Base-by-base conservation (phyloP, 2,113 vertebrate species). In the Cinclus cinclus region DNA sequence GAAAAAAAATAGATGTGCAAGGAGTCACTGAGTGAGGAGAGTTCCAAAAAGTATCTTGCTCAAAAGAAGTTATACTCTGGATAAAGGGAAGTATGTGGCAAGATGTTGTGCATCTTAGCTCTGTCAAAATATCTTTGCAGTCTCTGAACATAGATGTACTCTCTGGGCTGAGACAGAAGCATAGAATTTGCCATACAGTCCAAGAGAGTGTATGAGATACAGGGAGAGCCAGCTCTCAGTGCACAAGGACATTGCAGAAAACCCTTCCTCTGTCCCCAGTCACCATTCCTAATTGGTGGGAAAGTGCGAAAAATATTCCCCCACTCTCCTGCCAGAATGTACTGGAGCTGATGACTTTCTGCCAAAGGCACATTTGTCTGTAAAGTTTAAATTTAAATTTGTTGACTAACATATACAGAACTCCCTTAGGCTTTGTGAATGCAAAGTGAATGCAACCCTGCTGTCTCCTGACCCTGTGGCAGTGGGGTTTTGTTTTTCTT, bases 371-470 rank as follows among this genome's bases (percentile, higher is more conserved):
- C 37, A 33, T 60, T 92, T 90, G 82, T 60, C 78, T 88, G 79
- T 27, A 47, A 74, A 90, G 64, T 88, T 94, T 76, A 81, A 85
- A 71, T 95, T 89, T 91, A 91, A 95, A 90, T 90, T 50, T 93
- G 90, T 88, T 95, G 79, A 93, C 87, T 95, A 96, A 86, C 44
- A 70, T 91, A 74, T 39, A 77, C 27, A 95, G 56, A n/a, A n/a
- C 24, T 94, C 85, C 93, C 92, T 74, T 78, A 84, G 83, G 90
- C 60, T 94, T 80, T 71, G 56, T 79, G 89, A 76, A 89, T 92
- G 56, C 41, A 90, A 83, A 96, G 92, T 88, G 75, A 89, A 93
- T 83, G 68, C 49, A 95, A 35, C 37, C 47, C 68, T 71, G 52
- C 79, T 86, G 77, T 88, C 85, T 88, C 55, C 75, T 92, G 85